Base-by-base conservation (phyloP, 1,140 invertebrate genomes). In the Saccostrea glomerata region DNA sequence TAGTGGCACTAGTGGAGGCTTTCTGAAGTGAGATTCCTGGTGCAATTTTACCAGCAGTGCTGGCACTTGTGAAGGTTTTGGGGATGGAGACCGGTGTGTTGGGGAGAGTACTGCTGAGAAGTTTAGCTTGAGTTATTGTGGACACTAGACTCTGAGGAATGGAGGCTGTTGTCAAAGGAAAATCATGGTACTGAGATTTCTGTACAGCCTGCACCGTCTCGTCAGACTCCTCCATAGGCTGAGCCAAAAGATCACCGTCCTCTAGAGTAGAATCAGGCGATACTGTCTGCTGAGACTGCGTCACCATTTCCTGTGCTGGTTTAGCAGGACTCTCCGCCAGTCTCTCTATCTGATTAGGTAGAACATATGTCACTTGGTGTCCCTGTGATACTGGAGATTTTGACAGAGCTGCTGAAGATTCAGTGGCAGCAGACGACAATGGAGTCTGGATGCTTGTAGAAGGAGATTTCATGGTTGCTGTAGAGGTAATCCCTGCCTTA, bases 141-240 rank as follows among this genome's bases (percentile, higher is more conserved):
- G 82, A 84, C 82, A 84, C 82, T 36, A 77, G 15, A 77, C 82
- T 56, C 23, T 54, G 82, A 84, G 90, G 90, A 25, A 91, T 87
- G 13, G 90, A 87, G 11, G 91, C 88, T 20, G 92, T 93, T 5
- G 92, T 92, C 30, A 93, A 70, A 15, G 92, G 92, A 87, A 93
- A 93, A 66, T 93, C 93, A 85, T 92, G 92, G 87, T 92, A 93
- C 84, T 94, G 92, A 36, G 92, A 56, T 86, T 92, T 92, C 58
- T 93, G 93, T 56, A 92, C 87, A 0, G 91, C 91, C 73, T 91
- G 91, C 9, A 91, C 89, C 83, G 90, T 90, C 56, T 92, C 90
- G 20, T 90, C 82, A 0, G 25, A 54, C 5, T 54, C 54, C 23
- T 85, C 84, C 15, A 85, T 54, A 3, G 40, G n/a, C 54, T 54